Percentiles rank a stretch among this genome's conserved stretches.
phyloP scores from a whole-genome alignment of 1,140 invertebrate species.

The Nasonia vitripennis region DNA sequence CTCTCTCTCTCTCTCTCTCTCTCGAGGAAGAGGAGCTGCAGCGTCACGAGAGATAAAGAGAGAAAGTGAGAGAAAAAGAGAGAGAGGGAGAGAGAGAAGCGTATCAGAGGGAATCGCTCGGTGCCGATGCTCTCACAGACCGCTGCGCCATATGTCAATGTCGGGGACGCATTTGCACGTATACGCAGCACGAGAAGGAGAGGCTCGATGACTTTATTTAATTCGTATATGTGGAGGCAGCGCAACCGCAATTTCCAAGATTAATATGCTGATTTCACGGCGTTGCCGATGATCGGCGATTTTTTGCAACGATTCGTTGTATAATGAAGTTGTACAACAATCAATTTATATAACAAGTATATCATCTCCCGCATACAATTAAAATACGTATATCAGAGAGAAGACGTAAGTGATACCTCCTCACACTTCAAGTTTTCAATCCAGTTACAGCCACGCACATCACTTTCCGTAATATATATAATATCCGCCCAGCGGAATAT shows the following conservation, averaged over 20 bases:
- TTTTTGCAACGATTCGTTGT: too few relatives aligned
- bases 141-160: conserved; percentile 22
- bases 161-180: background rate
- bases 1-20: too few relatives aligned
- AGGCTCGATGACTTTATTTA: conserved; percentile 22
- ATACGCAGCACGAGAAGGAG: background rate
- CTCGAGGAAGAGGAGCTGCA: too few relatives aligned
- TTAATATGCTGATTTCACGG: background rate
- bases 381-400: too few relatives aligned
- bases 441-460: too few relatives aligned
- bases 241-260: conserved; percentile 10
- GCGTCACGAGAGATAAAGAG: background rate
- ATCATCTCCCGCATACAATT: too few relatives aligned
- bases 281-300: background rate
- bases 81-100: background rate
- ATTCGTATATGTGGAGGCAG: background rate
- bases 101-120: conserved; percentile 1
- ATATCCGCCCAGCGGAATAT: too few relatives aligned
- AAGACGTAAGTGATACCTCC: too few relatives aligned
- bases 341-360: too few relatives aligned
- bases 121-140: conserved; percentile 10
- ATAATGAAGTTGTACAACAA: too few relatives aligned
- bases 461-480: too few relatives aligned
- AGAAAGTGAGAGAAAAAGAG: conserved; percentile 1
- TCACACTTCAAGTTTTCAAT: too few relatives aligned